These are phyloP conservation scores for Mystacides longicornis DNA, from an alignment of 2,888 invertebrate species.

Conservation along the genomic window DNA sequence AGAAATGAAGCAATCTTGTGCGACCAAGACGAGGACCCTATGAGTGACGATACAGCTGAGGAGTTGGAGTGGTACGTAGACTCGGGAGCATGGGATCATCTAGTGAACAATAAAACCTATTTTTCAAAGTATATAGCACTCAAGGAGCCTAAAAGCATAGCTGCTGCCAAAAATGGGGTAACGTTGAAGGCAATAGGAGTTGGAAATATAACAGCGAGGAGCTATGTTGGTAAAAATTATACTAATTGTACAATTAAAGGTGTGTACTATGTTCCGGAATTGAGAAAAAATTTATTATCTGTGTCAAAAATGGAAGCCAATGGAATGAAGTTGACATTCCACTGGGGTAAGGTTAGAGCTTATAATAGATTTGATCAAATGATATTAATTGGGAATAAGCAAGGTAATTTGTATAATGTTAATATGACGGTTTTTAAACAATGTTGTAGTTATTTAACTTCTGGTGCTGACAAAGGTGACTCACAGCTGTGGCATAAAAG, in stretches of 20 bases:
- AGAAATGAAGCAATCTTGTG: too few species aligned
- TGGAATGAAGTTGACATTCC: conserved; percentile 8
- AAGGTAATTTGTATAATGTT: neutral
- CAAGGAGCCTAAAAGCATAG: neutral
- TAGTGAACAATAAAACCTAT: neutral
- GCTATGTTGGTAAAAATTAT: neutral
- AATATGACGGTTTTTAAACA: too few species aligned
- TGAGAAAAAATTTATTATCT: conserved; percentile 12
- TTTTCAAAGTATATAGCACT: conserved; percentile 4
- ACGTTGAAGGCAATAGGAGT: conserved; percentile 8
- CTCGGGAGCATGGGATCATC: conserved; percentile 7
- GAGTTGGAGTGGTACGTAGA: conserved; percentile 13
- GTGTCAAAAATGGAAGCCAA: conserved; percentile 9
- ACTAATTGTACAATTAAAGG: conserved; percentile 4
- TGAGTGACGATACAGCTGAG: too few species aligned
- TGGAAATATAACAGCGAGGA: conserved; percentile 2
- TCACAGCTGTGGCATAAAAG: too few species aligned
- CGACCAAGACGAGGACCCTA: too few species aligned
- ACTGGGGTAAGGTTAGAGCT: conserved; percentile 8
- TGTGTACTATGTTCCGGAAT: conserved; percentile 9
- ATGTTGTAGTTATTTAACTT: too few species aligned
- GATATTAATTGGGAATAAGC: conserved; percentile 9
- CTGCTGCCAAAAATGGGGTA: conserved; percentile 9
- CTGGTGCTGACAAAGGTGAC: too few species aligned
- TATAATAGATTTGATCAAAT: conserved; percentile 6